phyloP scores from a whole-genome alignment of 2,113 vertebrate species.

The Hucho hucho region DNA sequence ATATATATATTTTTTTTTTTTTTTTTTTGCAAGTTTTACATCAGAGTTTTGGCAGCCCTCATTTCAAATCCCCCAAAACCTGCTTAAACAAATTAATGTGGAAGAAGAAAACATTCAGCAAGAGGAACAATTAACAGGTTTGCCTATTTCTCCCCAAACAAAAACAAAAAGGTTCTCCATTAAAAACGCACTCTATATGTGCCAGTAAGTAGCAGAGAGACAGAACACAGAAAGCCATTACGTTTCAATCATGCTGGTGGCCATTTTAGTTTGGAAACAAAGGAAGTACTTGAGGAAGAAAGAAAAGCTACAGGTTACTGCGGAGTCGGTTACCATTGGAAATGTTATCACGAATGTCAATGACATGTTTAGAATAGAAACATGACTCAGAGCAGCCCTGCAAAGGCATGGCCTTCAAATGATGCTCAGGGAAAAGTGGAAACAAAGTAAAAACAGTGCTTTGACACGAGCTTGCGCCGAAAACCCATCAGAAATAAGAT shows the following conservation, averaged over 20 bases:
- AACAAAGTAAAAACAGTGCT: background rate
- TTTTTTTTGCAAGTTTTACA: slow-evolving; percentile 65
- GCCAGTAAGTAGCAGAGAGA: slow-evolving; percentile 6
- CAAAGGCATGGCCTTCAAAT: background rate
- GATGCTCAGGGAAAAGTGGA: background rate
- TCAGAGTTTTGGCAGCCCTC: slow-evolving; percentile 64
- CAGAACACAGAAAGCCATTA: slow-evolving; percentile 42
- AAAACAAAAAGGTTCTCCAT: slow-evolving; percentile 15
- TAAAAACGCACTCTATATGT: slow-evolving; percentile 20
- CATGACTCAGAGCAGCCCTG: background rate
- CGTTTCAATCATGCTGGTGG: slow-evolving; percentile 47
- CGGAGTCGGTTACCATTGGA: slow-evolving; percentile 22
- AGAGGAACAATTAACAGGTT: slow-evolving; percentile 34
- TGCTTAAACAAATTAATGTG: slow-evolving; percentile 40
- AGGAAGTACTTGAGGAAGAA: slow-evolving; percentile 41
- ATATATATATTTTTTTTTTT: slow-evolving; percentile 43
- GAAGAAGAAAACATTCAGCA: slow-evolving; percentile 58
- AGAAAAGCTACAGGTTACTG: slow-evolving; percentile 41
- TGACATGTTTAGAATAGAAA: background rate
- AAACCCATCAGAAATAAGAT: background rate
- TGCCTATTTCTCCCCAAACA: slow-evolving; percentile 14
- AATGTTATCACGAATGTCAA: background rate
- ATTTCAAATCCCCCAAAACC: slow-evolving; percentile 42
- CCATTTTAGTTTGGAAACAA: slow-evolving; percentile 40
- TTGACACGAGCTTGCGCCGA: background rate